Evolutionary conservation across 2,797 vertebrate genomes (phyloP), one percentile per base, ranked within the genome.

Genomic region (Syngnathus rostellatus): DNA sequence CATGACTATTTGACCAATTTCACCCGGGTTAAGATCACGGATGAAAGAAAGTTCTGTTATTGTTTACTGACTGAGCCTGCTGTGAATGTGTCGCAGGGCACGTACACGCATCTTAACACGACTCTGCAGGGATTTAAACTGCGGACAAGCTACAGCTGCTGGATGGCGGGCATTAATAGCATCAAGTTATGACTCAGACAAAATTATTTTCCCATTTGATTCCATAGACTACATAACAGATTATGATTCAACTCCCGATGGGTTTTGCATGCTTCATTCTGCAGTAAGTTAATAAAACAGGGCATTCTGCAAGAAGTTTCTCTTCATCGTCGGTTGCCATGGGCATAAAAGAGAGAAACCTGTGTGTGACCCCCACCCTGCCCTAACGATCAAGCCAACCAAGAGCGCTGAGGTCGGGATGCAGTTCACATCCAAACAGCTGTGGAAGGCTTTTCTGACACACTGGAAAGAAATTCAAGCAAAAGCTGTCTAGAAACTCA

Each of bases 141-240:
- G 43, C 25, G 23, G 57, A 63, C 11, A 14, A 68, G 41, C 69
- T 68, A 55, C 78, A 81, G 80, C 78, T 81, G 79, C 74, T 78
- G 65, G 76, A 83, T 85, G 69, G 84, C 73, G 85, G 79, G 81
- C 85, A 82, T 81, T 64, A 69, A 79, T 77, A 68, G 79, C 72
- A 83, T 77, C 9, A 79, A 74, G 68, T 68, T 4, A 5, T 79
- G 80, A 83, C 51, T 79, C 72, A 68, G 67, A 74, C 70, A 70
- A 75, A 72, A 71, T 72, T 55, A 48, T 50, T 54, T 67, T 78
- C 75, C 75, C 69, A 68, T 64, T 62, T 63, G 67, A 74, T 68
- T 62, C 71, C 45, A 74, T 72, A 51, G n/a, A n/a, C n/a, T 62
- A 37, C 25, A 57, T 41, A 41, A 50, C 39, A 62, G 54, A 67